A percentile compares a stretch with the other conserved stretches of the same genome.
Evolutionary conservation across 2,888 invertebrate genomes (phyloP).

Genomic region (Hydropsyche betteni): DNA sequence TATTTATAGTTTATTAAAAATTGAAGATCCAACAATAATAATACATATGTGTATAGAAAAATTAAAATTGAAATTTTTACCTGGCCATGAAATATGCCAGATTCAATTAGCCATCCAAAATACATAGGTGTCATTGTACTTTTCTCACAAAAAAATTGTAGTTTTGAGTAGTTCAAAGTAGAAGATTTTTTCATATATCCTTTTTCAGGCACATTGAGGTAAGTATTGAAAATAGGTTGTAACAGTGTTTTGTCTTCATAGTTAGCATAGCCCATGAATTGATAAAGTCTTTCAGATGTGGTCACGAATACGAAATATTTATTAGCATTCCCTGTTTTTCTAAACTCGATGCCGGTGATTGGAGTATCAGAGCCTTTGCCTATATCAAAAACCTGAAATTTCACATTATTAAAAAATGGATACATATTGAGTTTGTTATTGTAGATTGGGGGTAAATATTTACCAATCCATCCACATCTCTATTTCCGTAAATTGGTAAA

Average conservation of each 20-base stretch:
- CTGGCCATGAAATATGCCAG: conserved; percentile 82
- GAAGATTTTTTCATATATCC: conserved; percentile 78
- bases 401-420: not conserved
- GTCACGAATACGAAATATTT: conserved; percentile 86
- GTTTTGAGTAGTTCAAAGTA: conserved; percentile 76
- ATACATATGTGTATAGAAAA: conserved; percentile 9
- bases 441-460: conserved; percentile 53
- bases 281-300: conserved; percentile 85
- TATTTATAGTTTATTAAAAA: not conserved
- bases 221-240: conserved; percentile 80
- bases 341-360: conserved; percentile 89
- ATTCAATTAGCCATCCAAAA: conserved; percentile 89
- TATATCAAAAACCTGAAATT: conserved; percentile 82
- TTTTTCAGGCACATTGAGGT: conserved; percentile 76
- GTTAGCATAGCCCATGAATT: conserved; percentile 82
- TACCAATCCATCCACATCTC: conserved; percentile 81
- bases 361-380: conserved; percentile 80
- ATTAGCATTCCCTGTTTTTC: conserved; percentile 74
- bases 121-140: conserved; percentile 74
- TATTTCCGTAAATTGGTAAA: conserved; percentile 76
- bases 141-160: conserved; percentile 79
- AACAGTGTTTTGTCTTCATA: conserved; percentile 82
- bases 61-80: conserved; percentile 59
- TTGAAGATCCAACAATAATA: not conserved
- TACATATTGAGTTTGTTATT: not conserved